Evolutionary conservation across 2,113 vertebrate genomes (phyloP), one percentile per base, ranked within the genome.

Genomic region (Connochaetes taurinus): DNA sequence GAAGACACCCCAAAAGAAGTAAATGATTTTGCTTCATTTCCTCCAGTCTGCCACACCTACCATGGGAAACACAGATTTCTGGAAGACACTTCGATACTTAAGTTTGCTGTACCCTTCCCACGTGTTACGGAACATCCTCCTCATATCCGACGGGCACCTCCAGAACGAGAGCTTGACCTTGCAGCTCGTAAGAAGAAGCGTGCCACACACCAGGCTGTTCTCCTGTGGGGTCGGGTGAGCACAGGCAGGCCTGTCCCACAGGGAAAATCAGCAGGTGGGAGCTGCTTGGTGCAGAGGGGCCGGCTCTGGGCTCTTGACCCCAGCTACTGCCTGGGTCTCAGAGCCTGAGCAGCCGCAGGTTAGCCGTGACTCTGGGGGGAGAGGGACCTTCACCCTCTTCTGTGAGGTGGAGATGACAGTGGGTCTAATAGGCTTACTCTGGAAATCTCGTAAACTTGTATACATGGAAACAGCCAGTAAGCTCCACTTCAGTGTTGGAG

Each of bases 131-230:
- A 99, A 99, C 92, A 97, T 99, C 90, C 98, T 99, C 96, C 98
- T 99, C 88, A 98, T 99, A 95, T 99, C 99, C 0, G 99, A 99
- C 40, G 99, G 99, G 8, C 99, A 99, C 96, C 96, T 99, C 93
- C 99, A 99, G 97, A 99, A 99, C 43, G 95, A 99, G 0, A 97
- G 97, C 58, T 86, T 99, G 91, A 99, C 99, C 2, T 58, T 99
- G 97, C 98, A 98, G 98, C 98, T 99, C 50, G 97, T 99, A 78
- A 98, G 98, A 71, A 99, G 99, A 58, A 98, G 99, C 27, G 89
- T 94, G n/a, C 82, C 29, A 6, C 99, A 99, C 94, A 99, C 98
- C 19, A 98, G 99, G n/a, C 97, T 99, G 97, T 99, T 99, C 97
- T 98, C 99, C 96, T 99, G 99, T 58, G 99, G 99, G 33, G 96